These are phyloP conservation scores for Mellilla xanthometata DNA, from an alignment of 2,888 invertebrate genomes.

Conservation along the genomic window DNA sequence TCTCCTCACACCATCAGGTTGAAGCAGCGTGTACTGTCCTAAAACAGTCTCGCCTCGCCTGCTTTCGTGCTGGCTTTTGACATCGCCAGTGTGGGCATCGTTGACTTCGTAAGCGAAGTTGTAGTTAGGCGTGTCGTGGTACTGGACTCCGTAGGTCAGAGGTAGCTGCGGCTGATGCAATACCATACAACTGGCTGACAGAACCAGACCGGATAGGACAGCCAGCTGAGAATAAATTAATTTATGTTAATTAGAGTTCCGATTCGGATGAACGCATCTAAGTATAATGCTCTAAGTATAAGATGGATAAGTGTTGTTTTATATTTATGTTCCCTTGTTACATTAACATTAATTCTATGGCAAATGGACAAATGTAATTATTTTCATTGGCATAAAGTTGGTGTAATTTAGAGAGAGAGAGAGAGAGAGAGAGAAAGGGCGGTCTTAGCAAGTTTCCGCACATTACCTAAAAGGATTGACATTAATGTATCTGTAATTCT, in stretches of 20 bases:
- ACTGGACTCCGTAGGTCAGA: constrained; percentile 36
- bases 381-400: no score
- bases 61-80: constrained; percentile 78
- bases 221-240: constrained; percentile 26
- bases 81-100: constrained; percentile 77
- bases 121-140: constrained; percentile 64
- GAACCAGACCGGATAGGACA: constrained; percentile 45
- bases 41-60: constrained; percentile 75
- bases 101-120: constrained; percentile 81
- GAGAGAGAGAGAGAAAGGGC: no score
- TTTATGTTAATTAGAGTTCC: not conserved
- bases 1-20: constrained; percentile 79
- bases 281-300: no score
- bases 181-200: constrained; percentile 60
- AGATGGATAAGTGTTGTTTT: no score
- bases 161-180: constrained; percentile 52
- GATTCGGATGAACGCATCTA: no score
- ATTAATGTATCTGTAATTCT: no score
- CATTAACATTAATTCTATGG: no score
- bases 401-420: no score
- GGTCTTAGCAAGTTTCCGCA: no score
- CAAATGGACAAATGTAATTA: no score
- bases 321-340: no score
- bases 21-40: constrained; percentile 79
- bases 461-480: no score